Conservation (phyloP, 2,797 vertebrate genomes). For the Helarctos malayanus region DNA sequence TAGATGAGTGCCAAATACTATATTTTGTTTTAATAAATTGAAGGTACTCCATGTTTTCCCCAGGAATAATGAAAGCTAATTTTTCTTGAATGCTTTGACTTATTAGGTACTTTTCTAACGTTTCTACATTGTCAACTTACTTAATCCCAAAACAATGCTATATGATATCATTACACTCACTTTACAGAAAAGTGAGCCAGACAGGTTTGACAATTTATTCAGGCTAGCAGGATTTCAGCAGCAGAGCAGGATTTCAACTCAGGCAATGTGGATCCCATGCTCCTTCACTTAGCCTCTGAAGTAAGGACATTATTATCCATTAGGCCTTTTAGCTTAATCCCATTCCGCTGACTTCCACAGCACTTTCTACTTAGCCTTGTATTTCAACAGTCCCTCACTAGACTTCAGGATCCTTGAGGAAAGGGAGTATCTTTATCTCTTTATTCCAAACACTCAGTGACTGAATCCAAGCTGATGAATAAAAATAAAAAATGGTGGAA, state of each 20-base stretch:
- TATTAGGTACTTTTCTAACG: background rate
- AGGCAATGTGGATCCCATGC: background rate
- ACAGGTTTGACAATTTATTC: background rate
- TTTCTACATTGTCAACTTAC: background rate
- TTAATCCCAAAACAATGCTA: background rate
- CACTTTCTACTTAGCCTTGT: background rate
- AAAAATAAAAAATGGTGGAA: background rate
- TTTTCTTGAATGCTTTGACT: background rate
- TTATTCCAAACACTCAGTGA: background rate
- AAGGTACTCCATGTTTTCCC: background rate
- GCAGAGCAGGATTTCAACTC: background rate
- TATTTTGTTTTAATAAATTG: slow-evolving; percentile 30
- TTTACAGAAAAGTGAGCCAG: slow-evolving; percentile 15
- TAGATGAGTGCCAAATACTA: background rate
- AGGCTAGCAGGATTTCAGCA: background rate
- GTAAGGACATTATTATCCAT: background rate
- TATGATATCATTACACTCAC: background rate
- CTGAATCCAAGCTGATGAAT: background rate
- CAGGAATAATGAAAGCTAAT: background rate
- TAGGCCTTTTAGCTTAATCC: background rate
- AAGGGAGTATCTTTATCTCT: background rate
- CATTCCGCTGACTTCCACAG: background rate
- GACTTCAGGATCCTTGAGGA: background rate
- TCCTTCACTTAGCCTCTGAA: background rate
- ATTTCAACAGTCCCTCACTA: background rate